Conservation (phyloP, 2,797 vertebrate species). For the Intellagama lesueurii region DNA sequence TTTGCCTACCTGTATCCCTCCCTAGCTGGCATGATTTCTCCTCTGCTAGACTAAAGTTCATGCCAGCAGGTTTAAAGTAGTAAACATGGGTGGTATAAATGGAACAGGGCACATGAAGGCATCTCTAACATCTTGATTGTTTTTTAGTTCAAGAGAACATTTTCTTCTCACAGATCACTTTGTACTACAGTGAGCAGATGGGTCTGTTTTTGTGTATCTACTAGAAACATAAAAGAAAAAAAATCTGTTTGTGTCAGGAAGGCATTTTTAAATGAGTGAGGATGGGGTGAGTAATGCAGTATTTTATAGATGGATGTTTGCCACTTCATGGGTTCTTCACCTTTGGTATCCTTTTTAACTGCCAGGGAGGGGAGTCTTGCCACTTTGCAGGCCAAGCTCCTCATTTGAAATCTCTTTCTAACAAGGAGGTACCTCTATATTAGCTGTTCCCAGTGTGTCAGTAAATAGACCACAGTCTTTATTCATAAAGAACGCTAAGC, state of each 20-base stretch:
- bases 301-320: constrained; percentile 60
- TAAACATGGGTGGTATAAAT: not conserved
- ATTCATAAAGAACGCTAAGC: not conserved
- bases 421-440: constrained; percentile 26
- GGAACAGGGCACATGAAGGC: constrained; percentile 7
- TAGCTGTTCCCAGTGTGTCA: not conserved
- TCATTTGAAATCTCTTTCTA: constrained; percentile 40
- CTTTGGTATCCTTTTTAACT: constrained; percentile 44
- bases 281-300: constrained; percentile 46
- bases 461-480: not conserved
- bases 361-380: constrained; percentile 4
- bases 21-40: not conserved
- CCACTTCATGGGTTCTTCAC: constrained; percentile 42
- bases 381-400: constrained; percentile 50
- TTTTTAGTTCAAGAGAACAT: constrained; percentile 35
- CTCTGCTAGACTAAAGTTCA: not conserved
- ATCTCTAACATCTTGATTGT: constrained; percentile 31
- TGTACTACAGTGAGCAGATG: constrained; percentile 63
- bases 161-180: constrained; percentile 42
- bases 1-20: not conserved
- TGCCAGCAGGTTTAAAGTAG: not conserved
- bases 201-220: constrained; percentile 40
- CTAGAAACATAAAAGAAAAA: constrained; percentile 20
- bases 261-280: constrained; percentile 48
- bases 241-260: constrained; percentile 38